phyloP scores from a whole-genome alignment of 2,113 vertebrate genomes.

The Hyperoodon ampullatus region DNA sequence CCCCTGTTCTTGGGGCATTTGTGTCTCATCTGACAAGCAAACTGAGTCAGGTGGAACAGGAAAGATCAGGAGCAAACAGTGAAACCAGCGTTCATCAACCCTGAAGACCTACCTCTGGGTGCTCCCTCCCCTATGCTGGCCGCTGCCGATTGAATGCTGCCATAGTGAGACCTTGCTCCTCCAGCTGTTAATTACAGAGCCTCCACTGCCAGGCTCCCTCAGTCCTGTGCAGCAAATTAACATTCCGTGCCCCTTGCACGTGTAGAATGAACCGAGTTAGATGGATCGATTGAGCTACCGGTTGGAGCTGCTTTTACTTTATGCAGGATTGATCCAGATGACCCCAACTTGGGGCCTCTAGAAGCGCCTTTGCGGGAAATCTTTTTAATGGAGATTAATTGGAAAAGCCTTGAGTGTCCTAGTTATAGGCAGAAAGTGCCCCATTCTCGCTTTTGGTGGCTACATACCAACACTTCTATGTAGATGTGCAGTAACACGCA shows the following conservation, averaged over 20 bases:
- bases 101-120: neutral
- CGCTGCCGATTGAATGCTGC: neutral
- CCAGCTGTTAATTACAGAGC: conserved; percentile 61
- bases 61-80: neutral
- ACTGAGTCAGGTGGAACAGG: neutral
- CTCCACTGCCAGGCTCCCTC: conserved; percentile 31
- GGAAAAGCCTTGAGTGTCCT: conserved; percentile 52
- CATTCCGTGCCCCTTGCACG: conserved; percentile 47
- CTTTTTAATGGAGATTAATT: conserved; percentile 77
- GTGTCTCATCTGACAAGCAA: neutral
- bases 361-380: conserved; percentile 63
- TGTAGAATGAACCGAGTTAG: conserved; percentile 34
- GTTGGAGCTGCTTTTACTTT: conserved; percentile 59
- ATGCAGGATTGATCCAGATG: conserved; percentile 59
- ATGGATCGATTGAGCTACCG: conserved; percentile 49
- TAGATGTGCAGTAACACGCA: neutral
- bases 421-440: neutral
- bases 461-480: too few relatives aligned
- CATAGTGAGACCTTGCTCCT: conserved; percentile 34
- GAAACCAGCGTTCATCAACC: neutral
- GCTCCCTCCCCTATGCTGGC: neutral
- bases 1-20: neutral
- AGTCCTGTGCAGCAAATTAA: conserved; percentile 69
- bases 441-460: neutral
- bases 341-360: conserved; percentile 52